Base-by-base conservation (phyloP, 2,113 vertebrate genomes). In the Riparia riparia region DNA sequence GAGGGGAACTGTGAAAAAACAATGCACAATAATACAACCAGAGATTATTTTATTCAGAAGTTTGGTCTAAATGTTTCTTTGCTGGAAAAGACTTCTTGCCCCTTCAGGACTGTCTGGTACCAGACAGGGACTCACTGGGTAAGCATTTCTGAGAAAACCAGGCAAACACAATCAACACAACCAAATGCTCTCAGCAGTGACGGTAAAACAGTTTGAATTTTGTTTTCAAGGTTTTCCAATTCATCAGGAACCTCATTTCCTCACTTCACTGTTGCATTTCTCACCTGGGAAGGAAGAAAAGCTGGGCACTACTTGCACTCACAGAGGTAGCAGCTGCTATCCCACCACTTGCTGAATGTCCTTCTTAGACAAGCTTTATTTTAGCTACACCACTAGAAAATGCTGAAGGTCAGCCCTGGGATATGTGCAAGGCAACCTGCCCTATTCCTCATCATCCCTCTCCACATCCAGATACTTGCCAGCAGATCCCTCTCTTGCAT, bases 121-220 rank as follows among this genome's bases (percentile, higher is more conserved):
- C 42, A 34, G 63, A 53, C 8, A 34, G 6, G n/a, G 18, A 70
- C 18, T 70, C 26, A 24, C 13, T 34, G 10, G 14, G 10, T 4
- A 34, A 68, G 31, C n/a, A 41, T 28, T 54, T 90, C n/a, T 65
- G 70, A 86, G 41, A 70, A 58, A 54, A 26, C 28, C 10, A 4
- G n/a, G 63, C 37, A 37, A 37, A 37, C 37, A 57, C 13, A 50
- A 86, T 41, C 14, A 53, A 19, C 42, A 73, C 9, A 71, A 69
- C 14, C 0, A 0, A 72, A 37, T 16, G 5, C 22, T 45, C 37
- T 16, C 60, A 66, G 32, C 9, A 78, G 16, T 19, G 4, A 89
- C 20, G 3, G 25, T 20, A 80, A 64, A 63, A 32, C 51, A 77
- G 32, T 19, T 15, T 14, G 5, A 53, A 58, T 42, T 94, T 41